These are phyloP conservation scores for Drosophila tsacasi DNA, from an alignment of 1,140 invertebrate species.

Conservation along the genomic window DNA sequence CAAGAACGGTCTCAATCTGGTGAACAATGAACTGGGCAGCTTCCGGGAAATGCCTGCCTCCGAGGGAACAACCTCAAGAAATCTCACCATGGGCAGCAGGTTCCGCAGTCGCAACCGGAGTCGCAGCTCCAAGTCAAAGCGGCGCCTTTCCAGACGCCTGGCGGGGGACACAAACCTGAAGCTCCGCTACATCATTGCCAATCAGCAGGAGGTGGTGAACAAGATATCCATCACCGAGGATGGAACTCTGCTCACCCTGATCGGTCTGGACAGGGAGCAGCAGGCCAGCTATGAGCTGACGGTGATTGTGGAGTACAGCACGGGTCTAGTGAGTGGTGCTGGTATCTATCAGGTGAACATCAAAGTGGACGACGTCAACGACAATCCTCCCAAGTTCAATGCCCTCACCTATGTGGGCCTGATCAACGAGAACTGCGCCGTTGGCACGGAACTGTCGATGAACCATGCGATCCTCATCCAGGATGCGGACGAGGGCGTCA, in stretches of 20 bases:
- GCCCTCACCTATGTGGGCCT: conserved; percentile 90
- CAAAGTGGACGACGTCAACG: conserved; percentile 95
- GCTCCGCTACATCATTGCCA: conserved; percentile 90
- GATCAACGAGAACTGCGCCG: conserved; percentile 91
- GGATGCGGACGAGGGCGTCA: conserved; percentile 92
- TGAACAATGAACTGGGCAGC: conserved; percentile 75
- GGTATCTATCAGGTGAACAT: conserved; percentile 92
- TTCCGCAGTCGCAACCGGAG: conserved; percentile 67
- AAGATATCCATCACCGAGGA: conserved; percentile 91
- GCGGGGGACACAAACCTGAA: conserved; percentile 68
- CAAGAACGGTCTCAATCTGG: conserved; percentile 86
- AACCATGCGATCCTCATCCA: conserved; percentile 88
- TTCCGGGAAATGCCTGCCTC: conserved; percentile 57
- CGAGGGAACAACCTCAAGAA: conserved; percentile 8
- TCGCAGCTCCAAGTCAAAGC: conserved; percentile 59
- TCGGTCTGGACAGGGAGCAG: conserved; percentile 91
- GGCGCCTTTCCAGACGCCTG: conserved; percentile 56
- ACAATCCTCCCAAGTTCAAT: conserved; percentile 94
- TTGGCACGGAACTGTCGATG: conserved; percentile 90
- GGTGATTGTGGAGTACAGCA: conserved; percentile 91
- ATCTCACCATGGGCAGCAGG: conserved; percentile 63
- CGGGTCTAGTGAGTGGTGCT: conserved; percentile 88
- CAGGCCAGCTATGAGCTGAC: conserved; percentile 91
- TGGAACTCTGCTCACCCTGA: conserved; percentile 91
- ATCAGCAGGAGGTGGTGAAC: conserved; percentile 91